A percentile compares a stretch with the other conserved stretches of the same genome.
phyloP scores from a whole-genome alignment of 2,888 invertebrate genomes.

The Eupeodes luniger region DNA sequence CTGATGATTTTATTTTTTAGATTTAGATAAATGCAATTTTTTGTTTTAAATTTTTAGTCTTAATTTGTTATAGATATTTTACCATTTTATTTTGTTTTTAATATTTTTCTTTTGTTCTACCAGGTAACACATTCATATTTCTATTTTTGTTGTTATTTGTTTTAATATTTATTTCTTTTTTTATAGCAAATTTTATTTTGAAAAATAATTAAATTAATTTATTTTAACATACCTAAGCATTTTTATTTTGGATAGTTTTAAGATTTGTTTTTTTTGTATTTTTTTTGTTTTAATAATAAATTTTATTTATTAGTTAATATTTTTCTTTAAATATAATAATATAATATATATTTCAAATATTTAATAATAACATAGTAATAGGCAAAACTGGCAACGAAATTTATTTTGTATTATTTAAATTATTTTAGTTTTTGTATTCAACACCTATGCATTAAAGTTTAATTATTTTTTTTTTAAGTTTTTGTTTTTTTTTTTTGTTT shows the following conservation, averaged over 20 bases:
- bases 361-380: slow-evolving; percentile 83
- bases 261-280: slow-evolving; percentile 24
- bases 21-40: slow-evolving; percentile 49
- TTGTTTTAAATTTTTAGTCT: slow-evolving; percentile 44
- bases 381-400: slow-evolving; percentile 84
- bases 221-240: slow-evolving; percentile 70
- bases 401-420: slow-evolving; percentile 73
- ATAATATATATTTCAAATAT: slow-evolving; percentile 78
- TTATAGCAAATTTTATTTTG: slow-evolving; percentile 58
- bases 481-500: not conserved
- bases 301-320: slow-evolving; percentile 75
- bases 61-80: slow-evolving; percentile 43
- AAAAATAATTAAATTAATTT: slow-evolving; percentile 61
- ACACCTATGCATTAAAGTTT: slow-evolving; percentile 68
- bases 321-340: slow-evolving; percentile 59
- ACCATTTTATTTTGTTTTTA: slow-evolving; percentile 33
- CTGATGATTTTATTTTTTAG: not conserved
- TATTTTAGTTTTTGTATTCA: slow-evolving; percentile 56
- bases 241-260: slow-evolving; percentile 60
- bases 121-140: slow-evolving; percentile 75
- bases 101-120: slow-evolving; percentile 51
- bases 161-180: slow-evolving; percentile 4
- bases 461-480: not conserved
- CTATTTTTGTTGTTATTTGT: slow-evolving; percentile 33
- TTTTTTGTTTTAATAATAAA: slow-evolving; percentile 68